Percentiles rank a stretch among this genome's conserved stretches.
Evolutionary conservation across 2,797 vertebrate genomes (phyloP).

Genomic region (Lemur catta): DNA sequence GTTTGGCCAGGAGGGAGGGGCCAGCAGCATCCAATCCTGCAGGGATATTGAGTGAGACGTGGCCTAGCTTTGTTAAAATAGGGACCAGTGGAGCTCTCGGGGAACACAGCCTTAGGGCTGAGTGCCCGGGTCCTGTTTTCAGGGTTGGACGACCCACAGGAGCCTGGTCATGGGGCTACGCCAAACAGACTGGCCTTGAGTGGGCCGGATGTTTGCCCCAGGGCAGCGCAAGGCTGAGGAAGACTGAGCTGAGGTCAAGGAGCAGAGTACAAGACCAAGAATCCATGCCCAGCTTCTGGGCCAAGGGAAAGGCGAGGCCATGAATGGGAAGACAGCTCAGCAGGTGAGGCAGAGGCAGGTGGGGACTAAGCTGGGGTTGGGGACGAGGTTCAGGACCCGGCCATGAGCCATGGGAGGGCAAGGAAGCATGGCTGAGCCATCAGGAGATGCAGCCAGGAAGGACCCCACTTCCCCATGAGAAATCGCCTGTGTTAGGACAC

Average conservation of each 20-base stretch:
- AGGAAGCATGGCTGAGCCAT: background rate
- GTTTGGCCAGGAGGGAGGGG: background rate
- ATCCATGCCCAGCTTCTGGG: background rate
- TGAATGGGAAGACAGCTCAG: background rate
- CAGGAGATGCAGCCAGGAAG: background rate
- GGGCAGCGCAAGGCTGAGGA: background rate
- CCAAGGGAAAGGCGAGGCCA: background rate
- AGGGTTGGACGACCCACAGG: too few species aligned
- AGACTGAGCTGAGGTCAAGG: background rate
- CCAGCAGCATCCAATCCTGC: background rate
- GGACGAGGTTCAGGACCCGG: background rate
- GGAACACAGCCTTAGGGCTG: too few species aligned
- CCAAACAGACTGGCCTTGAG: background rate
- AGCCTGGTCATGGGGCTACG: fast-evolving
- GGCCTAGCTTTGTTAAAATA: background rate
- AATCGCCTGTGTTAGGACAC: background rate
- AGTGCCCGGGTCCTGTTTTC: background rate
- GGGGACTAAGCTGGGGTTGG: background rate
- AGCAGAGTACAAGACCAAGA: background rate
- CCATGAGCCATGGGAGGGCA: background rate
- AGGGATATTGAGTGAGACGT: background rate
- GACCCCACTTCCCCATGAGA: background rate
- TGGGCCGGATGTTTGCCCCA: background rate
- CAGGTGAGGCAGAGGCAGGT: background rate
- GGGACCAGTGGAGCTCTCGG: background rate